These are phyloP conservation scores for Pangasianodon hypophthalmus DNA, from an alignment of 2,113 vertebrate genomes.

Conservation along the genomic window DNA sequence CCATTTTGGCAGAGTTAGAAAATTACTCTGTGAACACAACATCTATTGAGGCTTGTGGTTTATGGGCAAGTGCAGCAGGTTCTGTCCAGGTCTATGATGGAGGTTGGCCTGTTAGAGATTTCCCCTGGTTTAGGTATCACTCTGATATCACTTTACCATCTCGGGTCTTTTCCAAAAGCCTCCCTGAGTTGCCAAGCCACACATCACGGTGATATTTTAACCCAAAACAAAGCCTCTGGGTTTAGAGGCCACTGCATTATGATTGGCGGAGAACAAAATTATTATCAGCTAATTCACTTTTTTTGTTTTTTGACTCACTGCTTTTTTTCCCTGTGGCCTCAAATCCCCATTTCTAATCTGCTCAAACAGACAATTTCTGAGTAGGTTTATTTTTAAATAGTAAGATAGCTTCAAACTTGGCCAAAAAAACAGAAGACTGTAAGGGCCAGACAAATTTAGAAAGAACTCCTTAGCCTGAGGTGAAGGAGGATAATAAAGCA, in stretches of 20 bases:
- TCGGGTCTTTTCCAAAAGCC: slow-evolving; percentile 27
- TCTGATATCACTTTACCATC: slow-evolving; percentile 38
- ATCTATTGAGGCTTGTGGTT: slow-evolving; percentile 21
- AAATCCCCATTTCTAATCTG: slow-evolving; percentile 28
- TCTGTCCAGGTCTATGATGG: slow-evolving; percentile 8
- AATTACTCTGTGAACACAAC: slow-evolving; percentile 10
- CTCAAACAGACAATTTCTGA: background rate
- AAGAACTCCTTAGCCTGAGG: slow-evolving; percentile 17
- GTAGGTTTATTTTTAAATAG: background rate
- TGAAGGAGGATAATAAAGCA: background rate
- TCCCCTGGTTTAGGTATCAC: slow-evolving; percentile 21
- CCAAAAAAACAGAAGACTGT: background rate
- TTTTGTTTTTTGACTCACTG: too few relatives aligned
- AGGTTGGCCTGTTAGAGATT: slow-evolving; percentile 9
- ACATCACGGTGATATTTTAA: slow-evolving; percentile 27
- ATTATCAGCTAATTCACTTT: slow-evolving; percentile 15
- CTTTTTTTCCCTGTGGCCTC: slow-evolving; percentile 3
- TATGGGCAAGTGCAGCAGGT: slow-evolving; percentile 28
- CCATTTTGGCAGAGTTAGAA: background rate
- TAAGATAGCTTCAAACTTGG: background rate
- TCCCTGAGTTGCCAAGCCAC: slow-evolving; percentile 38
- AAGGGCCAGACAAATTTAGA: slow-evolving; percentile 13
- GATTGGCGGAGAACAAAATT: slow-evolving; percentile 28
- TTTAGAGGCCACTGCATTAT: slow-evolving; percentile 12
- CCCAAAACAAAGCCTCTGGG: slow-evolving; percentile 32